Conservation (phyloP, 2,113 vertebrate species). For the Phycodurus eques region DNA sequence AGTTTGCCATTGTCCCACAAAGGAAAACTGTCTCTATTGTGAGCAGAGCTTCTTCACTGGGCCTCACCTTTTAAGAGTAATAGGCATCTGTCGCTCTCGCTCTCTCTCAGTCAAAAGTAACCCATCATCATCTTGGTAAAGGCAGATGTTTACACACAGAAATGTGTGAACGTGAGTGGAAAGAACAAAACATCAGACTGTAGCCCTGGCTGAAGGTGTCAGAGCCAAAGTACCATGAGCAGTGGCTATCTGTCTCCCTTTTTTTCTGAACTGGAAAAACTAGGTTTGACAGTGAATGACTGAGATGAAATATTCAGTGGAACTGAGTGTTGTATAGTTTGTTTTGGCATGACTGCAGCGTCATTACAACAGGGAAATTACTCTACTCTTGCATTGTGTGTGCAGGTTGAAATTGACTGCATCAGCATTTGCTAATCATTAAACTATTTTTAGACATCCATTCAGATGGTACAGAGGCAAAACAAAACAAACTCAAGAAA, state of each 20-base stretch:
- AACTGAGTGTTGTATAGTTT: neutral
- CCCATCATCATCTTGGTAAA: neutral
- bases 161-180: neutral
- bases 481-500: neutral
- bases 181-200: neutral
- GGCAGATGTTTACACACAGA: neutral
- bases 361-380: neutral
- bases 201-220: neutral
- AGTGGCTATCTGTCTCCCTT: neutral
- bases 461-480: neutral
- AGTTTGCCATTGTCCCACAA: neutral
- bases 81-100: neutral
- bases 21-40: too few species aligned
- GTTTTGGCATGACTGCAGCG: neutral
- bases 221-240: neutral
- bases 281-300: neutral
- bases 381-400: neutral
- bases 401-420: neutral
- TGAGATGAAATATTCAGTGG: neutral
- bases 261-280: conserved; percentile 1
- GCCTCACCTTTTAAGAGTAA: neutral
- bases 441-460: neutral
- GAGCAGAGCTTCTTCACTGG: neutral
- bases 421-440: neutral
- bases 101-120: neutral